phyloP scores from a whole-genome alignment of 2,113 vertebrate species.

The Phylloscopus whistleri region DNA sequence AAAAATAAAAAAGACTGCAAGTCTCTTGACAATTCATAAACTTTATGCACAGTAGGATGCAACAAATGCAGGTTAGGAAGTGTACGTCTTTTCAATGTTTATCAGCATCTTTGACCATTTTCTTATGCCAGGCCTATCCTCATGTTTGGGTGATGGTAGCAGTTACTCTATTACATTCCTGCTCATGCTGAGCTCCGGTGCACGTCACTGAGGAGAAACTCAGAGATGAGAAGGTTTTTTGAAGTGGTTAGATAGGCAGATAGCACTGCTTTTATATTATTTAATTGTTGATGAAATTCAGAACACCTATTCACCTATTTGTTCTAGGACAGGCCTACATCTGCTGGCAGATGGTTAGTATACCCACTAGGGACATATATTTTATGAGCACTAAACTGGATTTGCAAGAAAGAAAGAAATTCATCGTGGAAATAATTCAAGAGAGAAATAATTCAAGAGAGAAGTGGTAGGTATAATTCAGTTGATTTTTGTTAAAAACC shows the following conservation, averaged over 20 bases:
- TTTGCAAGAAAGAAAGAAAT: not conserved
- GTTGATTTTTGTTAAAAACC: constrained; percentile 53
- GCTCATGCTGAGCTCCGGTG: not conserved
- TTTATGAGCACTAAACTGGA: constrained; percentile 11
- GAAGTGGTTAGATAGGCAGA: not conserved
- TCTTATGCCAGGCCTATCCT: not conserved
- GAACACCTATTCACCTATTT: not conserved
- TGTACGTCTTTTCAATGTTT: not conserved
- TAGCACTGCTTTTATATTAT: not conserved
- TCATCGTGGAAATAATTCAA: not conserved
- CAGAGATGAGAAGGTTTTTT: not conserved
- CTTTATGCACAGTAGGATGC: not conserved
- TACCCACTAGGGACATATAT: not conserved
- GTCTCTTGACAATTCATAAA: not conserved
- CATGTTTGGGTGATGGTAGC: not conserved
- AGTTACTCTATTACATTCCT: not conserved
- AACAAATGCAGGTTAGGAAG: not conserved
- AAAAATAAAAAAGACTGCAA: not conserved
- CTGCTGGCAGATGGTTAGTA: not conserved
- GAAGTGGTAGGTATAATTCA: constrained; percentile 20
- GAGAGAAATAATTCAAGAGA: not conserved
- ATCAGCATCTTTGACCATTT: not conserved
- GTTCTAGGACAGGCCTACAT: not conserved
- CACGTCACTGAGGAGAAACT: not conserved
- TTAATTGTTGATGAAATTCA: not conserved